phyloP scores from a whole-genome alignment of 2,113 vertebrate genomes.

The Camelus bactrianus region DNA sequence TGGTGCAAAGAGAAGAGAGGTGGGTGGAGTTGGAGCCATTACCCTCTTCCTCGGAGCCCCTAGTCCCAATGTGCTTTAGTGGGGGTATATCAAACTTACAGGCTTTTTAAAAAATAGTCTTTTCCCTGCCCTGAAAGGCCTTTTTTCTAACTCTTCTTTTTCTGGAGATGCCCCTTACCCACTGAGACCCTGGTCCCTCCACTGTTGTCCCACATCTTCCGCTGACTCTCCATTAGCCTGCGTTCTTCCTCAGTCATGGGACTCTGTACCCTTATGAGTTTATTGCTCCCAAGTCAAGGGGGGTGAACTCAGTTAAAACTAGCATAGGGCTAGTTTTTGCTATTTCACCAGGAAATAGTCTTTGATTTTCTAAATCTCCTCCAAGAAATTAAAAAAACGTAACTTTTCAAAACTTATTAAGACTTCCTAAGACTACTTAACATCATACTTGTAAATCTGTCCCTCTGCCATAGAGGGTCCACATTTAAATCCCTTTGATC shows the following conservation, averaged over 20 bases:
- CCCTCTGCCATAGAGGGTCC: neutral
- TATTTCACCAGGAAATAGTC: neutral
- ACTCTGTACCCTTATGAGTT: neutral
- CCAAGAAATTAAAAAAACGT: neutral
- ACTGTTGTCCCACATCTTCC: neutral
- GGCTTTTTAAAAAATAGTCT: neutral
- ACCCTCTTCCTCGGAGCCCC: neutral
- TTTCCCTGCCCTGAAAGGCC: neutral
- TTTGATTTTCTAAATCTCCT: neutral
- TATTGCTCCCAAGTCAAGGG: neutral
- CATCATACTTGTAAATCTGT: neutral
- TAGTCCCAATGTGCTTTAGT: neutral
- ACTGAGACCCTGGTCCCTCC: neutral
- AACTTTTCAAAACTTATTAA: neutral
- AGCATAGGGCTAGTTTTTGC: neutral
- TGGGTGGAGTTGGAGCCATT: neutral
- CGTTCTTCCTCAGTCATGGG: neutral
- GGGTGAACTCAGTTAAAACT: neutral
- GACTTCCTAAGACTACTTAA: neutral
- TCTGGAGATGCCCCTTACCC: neutral
- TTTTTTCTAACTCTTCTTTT: neutral
- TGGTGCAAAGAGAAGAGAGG: neutral
- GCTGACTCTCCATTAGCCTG: neutral
- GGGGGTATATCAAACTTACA: neutral
- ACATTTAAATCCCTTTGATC: neutral